Evolutionary conservation across 2,797 vertebrate genomes (phyloP), one percentile per base, ranked within the genome.

Genomic region (Protosalanx chinensis): DNA sequence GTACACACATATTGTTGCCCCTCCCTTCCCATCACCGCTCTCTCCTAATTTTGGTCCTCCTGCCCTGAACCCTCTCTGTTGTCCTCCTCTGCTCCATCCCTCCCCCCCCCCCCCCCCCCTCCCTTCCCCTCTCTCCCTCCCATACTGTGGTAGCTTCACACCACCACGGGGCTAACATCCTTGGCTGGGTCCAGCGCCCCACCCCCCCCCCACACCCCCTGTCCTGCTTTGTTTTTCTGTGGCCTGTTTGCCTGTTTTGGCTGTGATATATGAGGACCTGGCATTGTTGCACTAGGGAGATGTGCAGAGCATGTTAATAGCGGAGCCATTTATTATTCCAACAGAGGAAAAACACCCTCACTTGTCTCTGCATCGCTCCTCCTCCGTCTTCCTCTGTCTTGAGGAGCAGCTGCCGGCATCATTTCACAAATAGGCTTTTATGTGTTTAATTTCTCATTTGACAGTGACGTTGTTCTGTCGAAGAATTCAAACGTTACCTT

Each of bases 211-310:
- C 79, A 27, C 23, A 27, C 79, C 84, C 80, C 73, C 79, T 64
- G 12, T 33, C 78, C 72, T 82, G 70, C 72, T 75, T 79, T 81
- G 68, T 77, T 85, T 70, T 80, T 84, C 79, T 78, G 81, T 84
- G 79, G 41, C 41, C 41, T 46, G 41, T 35, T 35, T 35, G 72
- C 79, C 74, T 79, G 72, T 75, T 83, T 79, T 84, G 75, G 72
- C 81, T 90, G 89, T 88, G 79, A 85, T 89, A 87, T 84, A 68
- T 75, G 23, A 75, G 83, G 82, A 87, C 83, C 82, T 82, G 88
- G 81, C 79, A 86, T 74, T 75, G 86, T 84, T 86, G 82, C 76
- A 73, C 70, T 56, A 56, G 78, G 74, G 74, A 81, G 20, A 32
- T 77, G 82, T 77, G 82, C 82, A 57, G 20, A 46, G 87, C 85